Conservation (phyloP, 1,140 invertebrate species). For the Heliothis virescens region DNA sequence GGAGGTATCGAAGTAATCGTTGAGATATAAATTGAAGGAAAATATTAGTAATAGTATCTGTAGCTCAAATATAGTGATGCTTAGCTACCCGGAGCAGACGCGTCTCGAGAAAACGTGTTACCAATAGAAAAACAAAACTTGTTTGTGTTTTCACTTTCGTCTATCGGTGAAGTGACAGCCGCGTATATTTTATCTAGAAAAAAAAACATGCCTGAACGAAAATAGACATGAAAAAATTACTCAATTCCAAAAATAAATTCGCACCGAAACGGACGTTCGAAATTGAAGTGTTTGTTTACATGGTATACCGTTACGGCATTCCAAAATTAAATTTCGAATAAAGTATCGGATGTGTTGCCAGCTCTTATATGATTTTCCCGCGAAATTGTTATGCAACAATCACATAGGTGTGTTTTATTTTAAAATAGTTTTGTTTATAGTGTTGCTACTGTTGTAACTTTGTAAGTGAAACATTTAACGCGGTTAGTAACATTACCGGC, state of each 20-base stretch:
- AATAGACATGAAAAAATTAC: slow-evolving; percentile 8
- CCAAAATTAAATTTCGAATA: slow-evolving; percentile 35
- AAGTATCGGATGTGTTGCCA: slow-evolving; percentile 27
- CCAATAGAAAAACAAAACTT: slow-evolving; percentile 38
- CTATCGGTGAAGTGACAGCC: slow-evolving; percentile 18
- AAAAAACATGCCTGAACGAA: slow-evolving; percentile 4
- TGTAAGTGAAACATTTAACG: slow-evolving; percentile 17
- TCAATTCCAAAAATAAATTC: slow-evolving; percentile 19
- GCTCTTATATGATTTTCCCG: slow-evolving; percentile 24
- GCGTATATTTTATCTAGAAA: not conserved
- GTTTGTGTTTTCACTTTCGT: slow-evolving; percentile 42
- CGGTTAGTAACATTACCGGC: slow-evolving; percentile 23
- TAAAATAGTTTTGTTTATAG: slow-evolving; percentile 19
- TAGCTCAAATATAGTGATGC: not conserved
- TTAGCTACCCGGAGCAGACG: slow-evolving; percentile 17
- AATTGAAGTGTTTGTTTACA: slow-evolving; percentile 27
- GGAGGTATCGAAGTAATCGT: no score
- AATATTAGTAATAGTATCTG: not conserved
- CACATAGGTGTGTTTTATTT: not conserved
- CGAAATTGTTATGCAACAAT: slow-evolving; percentile 16
- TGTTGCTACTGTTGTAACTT: slow-evolving; percentile 4
- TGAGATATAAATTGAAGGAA: not conserved
- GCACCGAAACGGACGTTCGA: slow-evolving; percentile 1
- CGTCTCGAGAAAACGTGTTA: slow-evolving; percentile 35
- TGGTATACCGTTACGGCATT: not conserved